Evolutionary conservation across 2,888 invertebrate genomes (phyloP).

Genomic region (Cyrtodaria siliqua): DNA sequence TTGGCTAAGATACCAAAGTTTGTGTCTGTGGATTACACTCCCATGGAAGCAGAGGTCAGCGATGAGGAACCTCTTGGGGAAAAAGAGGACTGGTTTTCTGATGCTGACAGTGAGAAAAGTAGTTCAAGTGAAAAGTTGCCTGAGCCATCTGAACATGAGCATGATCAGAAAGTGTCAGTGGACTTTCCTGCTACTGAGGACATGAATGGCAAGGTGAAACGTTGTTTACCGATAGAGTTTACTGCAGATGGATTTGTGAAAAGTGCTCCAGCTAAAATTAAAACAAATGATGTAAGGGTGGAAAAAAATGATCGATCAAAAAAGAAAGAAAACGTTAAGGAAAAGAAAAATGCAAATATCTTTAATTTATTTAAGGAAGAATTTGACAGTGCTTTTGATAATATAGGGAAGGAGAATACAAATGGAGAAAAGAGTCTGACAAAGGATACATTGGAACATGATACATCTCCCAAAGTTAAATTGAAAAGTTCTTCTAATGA

Average conservation of each 20-base stretch:
- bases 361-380: constrained; percentile 56
- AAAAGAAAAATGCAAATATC: constrained; percentile 39
- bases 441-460: neutral
- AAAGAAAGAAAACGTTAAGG: neutral
- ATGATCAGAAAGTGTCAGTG: constrained; percentile 30
- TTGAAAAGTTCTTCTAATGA: neutral
- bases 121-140: constrained; percentile 35
- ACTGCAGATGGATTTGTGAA: constrained; percentile 60
- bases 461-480: neutral
- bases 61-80: constrained; percentile 61
- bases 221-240: constrained; percentile 55
- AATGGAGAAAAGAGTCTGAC: neutral
- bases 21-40: constrained; percentile 59
- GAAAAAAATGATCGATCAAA: constrained; percentile 11
- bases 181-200: neutral
- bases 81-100: constrained; percentile 42
- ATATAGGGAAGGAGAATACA: constrained; percentile 4
- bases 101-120: constrained; percentile 51
- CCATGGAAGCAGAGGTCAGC: constrained; percentile 63
- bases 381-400: constrained; percentile 53
- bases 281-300: constrained; percentile 2
- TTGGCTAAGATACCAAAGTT: constrained; percentile 60
- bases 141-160: constrained; percentile 17
- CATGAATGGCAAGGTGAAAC: constrained; percentile 4
- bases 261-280: constrained; percentile 20